Percentiles rank a stretch among this genome's conserved stretches.
Evolutionary conservation across 1,140 invertebrate species (phyloP).

Genomic region (Scaptomyza pallida): DNA sequence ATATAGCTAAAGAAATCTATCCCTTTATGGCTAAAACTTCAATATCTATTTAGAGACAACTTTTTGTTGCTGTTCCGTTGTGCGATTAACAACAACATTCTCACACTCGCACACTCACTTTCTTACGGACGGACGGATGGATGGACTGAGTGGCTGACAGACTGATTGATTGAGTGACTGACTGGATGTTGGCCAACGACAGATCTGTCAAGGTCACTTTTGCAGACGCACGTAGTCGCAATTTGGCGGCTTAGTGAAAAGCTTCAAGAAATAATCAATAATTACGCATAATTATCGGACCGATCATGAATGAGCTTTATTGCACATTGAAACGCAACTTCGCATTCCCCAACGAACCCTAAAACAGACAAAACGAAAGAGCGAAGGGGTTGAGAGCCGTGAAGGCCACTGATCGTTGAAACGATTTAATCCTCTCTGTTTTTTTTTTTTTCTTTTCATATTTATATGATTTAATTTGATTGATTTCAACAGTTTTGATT

Average conservation of each 20-base stretch:
- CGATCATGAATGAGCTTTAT: constrained; percentile 61
- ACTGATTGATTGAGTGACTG: too few relatives aligned
- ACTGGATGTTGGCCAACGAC: background rate
- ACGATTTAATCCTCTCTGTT: constrained; percentile 41
- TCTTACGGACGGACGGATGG: too few relatives aligned
- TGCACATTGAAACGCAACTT: constrained; percentile 67
- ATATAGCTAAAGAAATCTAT: too few relatives aligned
- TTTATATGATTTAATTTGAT: constrained; percentile 49
- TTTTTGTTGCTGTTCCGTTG: too few relatives aligned
- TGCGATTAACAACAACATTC: constrained; percentile 1
- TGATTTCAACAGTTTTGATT: constrained; percentile 21
- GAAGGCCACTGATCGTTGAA: background rate
- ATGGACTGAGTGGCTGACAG: too few relatives aligned
- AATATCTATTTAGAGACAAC: too few relatives aligned
- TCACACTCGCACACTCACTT: background rate
- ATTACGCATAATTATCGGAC: constrained; percentile 72
- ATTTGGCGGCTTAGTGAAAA: constrained; percentile 75
- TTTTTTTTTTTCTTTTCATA: constrained; percentile 4
- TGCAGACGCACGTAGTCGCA: constrained; percentile 67
- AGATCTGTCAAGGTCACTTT: constrained; percentile 66
- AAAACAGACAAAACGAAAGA: background rate
- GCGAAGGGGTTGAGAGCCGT: background rate
- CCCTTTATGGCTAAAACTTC: too few relatives aligned
- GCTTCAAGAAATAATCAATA: constrained; percentile 71
- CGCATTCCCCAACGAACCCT: background rate